Conservation (phyloP, 2,113 vertebrate genomes). For the Thinocorus orbignyianus region DNA sequence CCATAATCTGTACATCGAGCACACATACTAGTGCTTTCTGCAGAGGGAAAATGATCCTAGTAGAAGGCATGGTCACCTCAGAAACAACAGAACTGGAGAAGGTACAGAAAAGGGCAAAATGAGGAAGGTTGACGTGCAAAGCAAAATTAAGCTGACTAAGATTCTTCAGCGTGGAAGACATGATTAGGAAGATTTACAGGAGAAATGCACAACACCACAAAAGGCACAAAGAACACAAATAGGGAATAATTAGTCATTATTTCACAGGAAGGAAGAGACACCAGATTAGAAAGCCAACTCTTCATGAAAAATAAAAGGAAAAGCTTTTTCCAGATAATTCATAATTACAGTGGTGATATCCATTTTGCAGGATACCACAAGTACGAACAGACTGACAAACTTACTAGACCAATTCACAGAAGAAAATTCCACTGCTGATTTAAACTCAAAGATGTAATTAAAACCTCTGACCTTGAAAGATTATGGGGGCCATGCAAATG, state of each 20-base stretch:
- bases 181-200: neutral
- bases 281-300: neutral
- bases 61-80: neutral
- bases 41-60: neutral
- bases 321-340: neutral
- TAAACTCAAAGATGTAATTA: neutral
- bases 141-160: neutral
- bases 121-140: neutral
- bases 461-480: neutral
- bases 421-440: neutral
- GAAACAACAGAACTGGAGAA: neutral
- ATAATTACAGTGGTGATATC: neutral
- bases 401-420: neutral
- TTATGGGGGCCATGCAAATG: neutral
- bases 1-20: neutral
- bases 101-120: neutral
- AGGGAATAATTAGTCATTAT: neutral
- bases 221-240: neutral
- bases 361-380: neutral
- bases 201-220: neutral
- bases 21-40: neutral
- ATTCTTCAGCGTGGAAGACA: neutral
- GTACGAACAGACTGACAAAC: neutral
- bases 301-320: neutral
- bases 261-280: neutral